Evolutionary conservation across 2,113 vertebrate genomes (phyloP), one percentile per base, ranked within the genome.

Genomic region (Rhodinocichla rosea): DNA sequence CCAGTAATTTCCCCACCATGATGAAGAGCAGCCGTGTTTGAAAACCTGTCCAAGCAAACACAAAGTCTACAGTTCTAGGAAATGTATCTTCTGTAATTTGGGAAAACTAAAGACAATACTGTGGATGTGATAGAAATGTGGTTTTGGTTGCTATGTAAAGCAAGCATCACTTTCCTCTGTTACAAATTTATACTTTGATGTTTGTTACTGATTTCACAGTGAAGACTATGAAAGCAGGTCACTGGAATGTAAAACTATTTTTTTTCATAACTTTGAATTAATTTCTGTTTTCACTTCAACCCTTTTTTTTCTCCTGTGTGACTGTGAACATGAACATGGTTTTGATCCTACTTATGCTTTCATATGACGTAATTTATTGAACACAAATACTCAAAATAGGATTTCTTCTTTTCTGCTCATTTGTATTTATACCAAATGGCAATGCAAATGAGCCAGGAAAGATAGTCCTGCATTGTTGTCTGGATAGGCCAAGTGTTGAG

Each of bases 381-480:
- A 9, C 12, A 63, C 26, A 90, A 84, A 74, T 49, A 62, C 11
- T 21, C 44, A 67, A 32, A 67, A 13, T 13, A 30, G 7, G 9
- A 16, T n/a, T 45, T 37, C 13, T 14, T 14, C 47, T 47, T 71
- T 28, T 2, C 56, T 90, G 3, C 9, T 78, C 0, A 0, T 9
- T 9, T 74, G 2, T 71, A 53, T 70, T 63, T 79, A 26, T 39
- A 47, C 8, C 6, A 68, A 32, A 56, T 22, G 8, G 6, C 10
- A 56, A 53, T 37, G 17, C 5, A 79, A 76, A 60, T 64, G 7
- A 44, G 5, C 28, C 26, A 82, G 39, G 62, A 87, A 63, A 89
- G 10, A 37, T 32, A 45, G 8, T 50, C 19, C 8, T 59, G 6
- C 11, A 55, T 68, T 0, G 0, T 45, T 79, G 4, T 56, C 40